Evolutionary conservation across 2,113 vertebrate species (phyloP), one percentile per base, ranked within the genome.

Genomic region (Myiagra hebetior): DNA sequence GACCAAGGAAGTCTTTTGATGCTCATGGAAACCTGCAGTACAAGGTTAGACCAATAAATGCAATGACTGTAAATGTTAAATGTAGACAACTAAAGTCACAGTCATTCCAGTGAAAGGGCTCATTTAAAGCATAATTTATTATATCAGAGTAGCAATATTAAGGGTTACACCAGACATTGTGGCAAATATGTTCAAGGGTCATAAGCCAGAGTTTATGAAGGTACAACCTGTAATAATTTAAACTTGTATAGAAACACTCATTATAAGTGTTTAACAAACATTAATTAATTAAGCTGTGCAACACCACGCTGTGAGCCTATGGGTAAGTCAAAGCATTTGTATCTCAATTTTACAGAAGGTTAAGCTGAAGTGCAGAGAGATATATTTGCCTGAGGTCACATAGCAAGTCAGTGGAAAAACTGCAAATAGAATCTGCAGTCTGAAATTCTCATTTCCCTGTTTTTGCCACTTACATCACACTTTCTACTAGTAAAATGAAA

Each of bases 371-470:
- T 87, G 85, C 65, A 65, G 90, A 65, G 62, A 90, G 79, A 86
- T 93, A 56, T 91, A 92, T 95, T 93, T 96, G 95, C 95, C 96
- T 92, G 76, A 89, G 93, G 95, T 95, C 91, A 87, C 44, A 35
- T 37, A 96, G 46, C 83, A 93, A 95, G 83, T 89, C 86, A 64
- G 86, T 92, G 83, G 92, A 91, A 96, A 95, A 95, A 85, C 88
- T 69, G 69, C 83, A 96, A 89, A 92, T 93, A 93, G 88, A 87
- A 94, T 81, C 69, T 7, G 10, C 82, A 75, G 63, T 63, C 92
- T 93, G 72, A 92, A 90, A 81, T 93, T 95, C 87, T 96, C 49
- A 41, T 96, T 95, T 90, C 72, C 72, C 79, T 86, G 60, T 63
- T 96, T 95, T 95, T 88, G 59, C 79, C 75, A 75, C 93, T 96